Evolutionary conservation across 2,888 invertebrate species (phyloP).

Genomic region (Phorcus lineatus): DNA sequence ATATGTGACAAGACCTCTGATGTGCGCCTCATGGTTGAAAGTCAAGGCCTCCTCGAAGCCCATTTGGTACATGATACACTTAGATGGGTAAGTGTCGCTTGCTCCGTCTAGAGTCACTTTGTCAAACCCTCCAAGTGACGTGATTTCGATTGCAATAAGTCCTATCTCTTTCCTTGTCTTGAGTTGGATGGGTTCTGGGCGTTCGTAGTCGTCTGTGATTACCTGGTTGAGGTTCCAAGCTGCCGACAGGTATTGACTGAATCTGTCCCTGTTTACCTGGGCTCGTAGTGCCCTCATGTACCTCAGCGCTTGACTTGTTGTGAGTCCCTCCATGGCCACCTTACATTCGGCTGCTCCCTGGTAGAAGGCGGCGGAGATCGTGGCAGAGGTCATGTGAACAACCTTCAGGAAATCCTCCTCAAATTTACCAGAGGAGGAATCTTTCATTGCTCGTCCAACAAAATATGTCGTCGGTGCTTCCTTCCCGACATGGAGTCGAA

Average conservation of each 20-base stretch:
- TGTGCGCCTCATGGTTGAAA: constrained; percentile 54
- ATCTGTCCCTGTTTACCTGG: constrained; percentile 45
- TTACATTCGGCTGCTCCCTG: constrained; percentile 57
- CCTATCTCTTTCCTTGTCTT: constrained; percentile 50
- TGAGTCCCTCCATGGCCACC: constrained; percentile 54
- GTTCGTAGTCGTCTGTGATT: constrained; percentile 45
- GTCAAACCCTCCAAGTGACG: constrained; percentile 52
- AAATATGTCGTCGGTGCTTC: constrained; percentile 56
- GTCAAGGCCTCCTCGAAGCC: constrained; percentile 51
- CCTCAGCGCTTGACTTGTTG: constrained; percentile 50
- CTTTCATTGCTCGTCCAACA: constrained; percentile 51
- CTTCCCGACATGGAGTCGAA: constrained; percentile 54
- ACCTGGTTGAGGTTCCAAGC: constrained; percentile 60
- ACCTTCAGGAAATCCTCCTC: constrained; percentile 55
- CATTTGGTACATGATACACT: constrained; percentile 61
- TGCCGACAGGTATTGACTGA: constrained; percentile 50
- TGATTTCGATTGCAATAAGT: constrained; percentile 49
- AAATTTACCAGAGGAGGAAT: constrained; percentile 48
- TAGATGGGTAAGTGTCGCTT: constrained; percentile 56
- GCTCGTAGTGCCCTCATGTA: constrained; percentile 52
- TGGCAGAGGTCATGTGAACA: constrained; percentile 54
- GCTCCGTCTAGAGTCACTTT: constrained; percentile 60
- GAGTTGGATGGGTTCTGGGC: constrained; percentile 30
- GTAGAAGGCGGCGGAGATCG: constrained; percentile 52
- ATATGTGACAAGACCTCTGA: constrained; percentile 52